Base-by-base conservation (phyloP, 2,113 vertebrate genomes). In the Gavia stellata region DNA sequence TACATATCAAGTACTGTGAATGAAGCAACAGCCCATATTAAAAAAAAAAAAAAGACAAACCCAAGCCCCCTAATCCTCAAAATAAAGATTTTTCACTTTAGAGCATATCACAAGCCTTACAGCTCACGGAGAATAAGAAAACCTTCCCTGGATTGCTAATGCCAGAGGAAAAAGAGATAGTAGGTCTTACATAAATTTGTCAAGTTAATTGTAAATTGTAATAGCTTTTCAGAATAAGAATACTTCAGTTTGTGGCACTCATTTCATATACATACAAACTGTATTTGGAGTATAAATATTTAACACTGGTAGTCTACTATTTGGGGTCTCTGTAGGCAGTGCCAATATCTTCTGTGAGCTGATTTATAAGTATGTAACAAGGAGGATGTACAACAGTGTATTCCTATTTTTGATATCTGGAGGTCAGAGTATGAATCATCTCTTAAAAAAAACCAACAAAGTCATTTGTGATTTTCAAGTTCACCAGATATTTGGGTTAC, bases 211-310 rank as follows among this genome's bases (percentile, higher is more conserved):
- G 52, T 86, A 75, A 86, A 91, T 74, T 94, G 9, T 74, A 95
- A 88, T 90, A 70, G 24, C 65, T 87, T 84, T 96, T 89, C 66
- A 81, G 74, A 94, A 84, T 45, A 38, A 74, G 77, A 92, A 79
- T 92, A 63, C 8, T 44, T 91, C 29, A 12, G 38, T 89, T 94
- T 89, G n/a, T 89, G 61, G 16, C 33, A 31, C 50, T 86, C 38
- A 63, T 86, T 88, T 92, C 86, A 40, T 86, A 83, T 84, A 96
- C 29, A 78, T 78, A 52, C 20, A 74, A 78, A 71, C 81, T 67
- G 12, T 74, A 68, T 78, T 92, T 86, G 38, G 26, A 84, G 16
- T 50, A 91, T 91, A 96, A 97, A 94, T 91, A 92, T 86, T 96
- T 95, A 89, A 87, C 28, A 34, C 18, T 3, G 6, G 52, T 52